Base-by-base conservation (phyloP, 30 jellyfish, hydroid and myxozoan genomes). In the Nemopilema nomurai region DNA sequence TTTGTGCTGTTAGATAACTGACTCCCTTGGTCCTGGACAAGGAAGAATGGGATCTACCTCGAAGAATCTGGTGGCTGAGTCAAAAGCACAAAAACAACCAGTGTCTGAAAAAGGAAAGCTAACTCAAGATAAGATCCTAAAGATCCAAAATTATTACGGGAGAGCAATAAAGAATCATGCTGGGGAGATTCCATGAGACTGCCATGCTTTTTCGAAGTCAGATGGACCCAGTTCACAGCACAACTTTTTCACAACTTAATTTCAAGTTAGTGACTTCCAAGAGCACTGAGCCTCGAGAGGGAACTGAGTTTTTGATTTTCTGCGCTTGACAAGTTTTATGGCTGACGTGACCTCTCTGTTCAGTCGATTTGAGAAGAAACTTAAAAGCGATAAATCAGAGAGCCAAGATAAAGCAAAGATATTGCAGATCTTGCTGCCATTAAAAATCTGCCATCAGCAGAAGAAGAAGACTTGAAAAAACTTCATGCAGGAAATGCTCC, bases 181-280 rank as follows among this genome's bases (percentile, higher is more conserved):
- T n/a, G n/a, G n/a, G n/a, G n/a, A n/a, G n/a, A n/a, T n/a, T n/a
- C n/a, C n/a, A 51, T 74, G 84, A 74, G 84, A 74, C 71, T 74
- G 30, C 51, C 79, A 24, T 69, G 79, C 79, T 69, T 7, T 69
- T 69, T 69, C 20, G 79, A 69, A 69, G 51, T 69, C 52, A 69
- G 84, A 74, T 74, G 51, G 84, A 49, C 84, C 71, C 84, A 74
- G 84, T 74, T 18, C 71, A 49, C 84, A 74, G 84, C 81, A 24
- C 63, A 0, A 8, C 81, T 71, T 71, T 71, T 71, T 71, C 81
- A 71, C n/a, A 71, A 71, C 81, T 24, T 71, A 28, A 71, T 71
- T 71, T 71, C 81, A 71, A 71, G 81, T 57, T 71, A 64, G 65
- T 71, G 81, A 71, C 81, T 71, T 71, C 29, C 26, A 25, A 0